Base-by-base conservation (phyloP, 2,888 invertebrate genomes). In the Epistrophe grossulariae region DNA sequence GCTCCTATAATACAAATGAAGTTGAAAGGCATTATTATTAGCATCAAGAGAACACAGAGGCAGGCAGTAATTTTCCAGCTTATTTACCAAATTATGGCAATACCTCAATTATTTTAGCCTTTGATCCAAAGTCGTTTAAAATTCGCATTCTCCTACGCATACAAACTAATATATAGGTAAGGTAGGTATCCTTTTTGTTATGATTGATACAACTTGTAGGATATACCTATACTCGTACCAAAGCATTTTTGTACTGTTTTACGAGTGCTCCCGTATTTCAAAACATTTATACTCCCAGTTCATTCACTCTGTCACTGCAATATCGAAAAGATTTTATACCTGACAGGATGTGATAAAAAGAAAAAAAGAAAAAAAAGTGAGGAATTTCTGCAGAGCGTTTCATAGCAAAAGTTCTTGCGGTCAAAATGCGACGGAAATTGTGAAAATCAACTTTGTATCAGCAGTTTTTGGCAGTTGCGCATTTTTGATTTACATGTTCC, bases 1-100 rank as follows among this genome's bases (percentile, higher is more conserved):
- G 62, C 24, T 28, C 4, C 13, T 31, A n/a, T 15, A 10, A 17
- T 3, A 17, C 19, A 40, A 8, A 40, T 17, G 15, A 66, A n/a
- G 48, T 50, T 66, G 50, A 62, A 73, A 57, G 70, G 77, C 13
- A 45, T 24, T 57, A 45, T 24, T 57, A 48, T 55, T 38, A 45
- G 38, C 60, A 73, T 31, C 40, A 13, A 55, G 6, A 35, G 24
- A 40, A 59, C 38, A 45, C 74, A 74, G 76, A 66, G 59, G 68
- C 71, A 72, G 79, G 66, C 72, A 79, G 84, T 89, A 90, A 90
- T 90, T 90, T 91, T 84, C 70, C 80, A 89, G 90, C 88, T 91
- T 90, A 90, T 89, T 88, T 89, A 89, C 89, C 91, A 91, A 91
- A 91, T 91, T 91, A 91, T 89, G 90, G 90, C 90, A 88, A 91